A percentile compares a stretch with the other conserved stretches of the same genome.
Conservation (phyloP, 2,113 vertebrate species). For the Scolopax mira region DNA sequence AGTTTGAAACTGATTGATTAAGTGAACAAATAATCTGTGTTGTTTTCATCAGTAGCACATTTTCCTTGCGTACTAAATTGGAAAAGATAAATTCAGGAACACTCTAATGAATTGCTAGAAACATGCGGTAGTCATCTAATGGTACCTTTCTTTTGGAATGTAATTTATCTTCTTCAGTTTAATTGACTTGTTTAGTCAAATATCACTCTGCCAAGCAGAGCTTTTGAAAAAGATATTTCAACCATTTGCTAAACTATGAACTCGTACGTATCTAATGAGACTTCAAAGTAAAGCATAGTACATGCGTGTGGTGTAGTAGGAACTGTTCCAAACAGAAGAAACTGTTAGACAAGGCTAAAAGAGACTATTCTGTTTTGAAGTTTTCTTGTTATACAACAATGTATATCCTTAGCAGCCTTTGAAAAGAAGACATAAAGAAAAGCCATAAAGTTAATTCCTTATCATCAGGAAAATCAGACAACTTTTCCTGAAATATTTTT, state of each 20-base stretch:
- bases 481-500: not conserved
- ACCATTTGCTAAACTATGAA: constrained; percentile 11
- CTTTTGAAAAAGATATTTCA: not conserved
- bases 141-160: constrained; percentile 15
- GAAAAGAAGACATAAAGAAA: not conserved
- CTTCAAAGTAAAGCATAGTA: not conserved
- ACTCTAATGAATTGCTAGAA: constrained; percentile 37
- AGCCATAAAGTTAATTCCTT: not conserved
- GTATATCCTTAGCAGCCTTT: not conserved
- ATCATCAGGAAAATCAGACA: not conserved
- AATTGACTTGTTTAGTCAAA: constrained; percentile 56
- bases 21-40: constrained; percentile 30
- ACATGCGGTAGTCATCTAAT: constrained; percentile 34
- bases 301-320: not conserved
- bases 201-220: not conserved
- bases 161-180: constrained; percentile 54
- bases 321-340: not conserved
- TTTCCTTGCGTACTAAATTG: constrained; percentile 30
- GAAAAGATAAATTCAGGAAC: constrained; percentile 26
- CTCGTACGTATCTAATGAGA: constrained; percentile 10
- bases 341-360: not conserved
- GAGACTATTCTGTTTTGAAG: not conserved
- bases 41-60: constrained; percentile 45
- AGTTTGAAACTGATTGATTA: constrained; percentile 58
- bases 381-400: not conserved